Base-by-base conservation (phyloP, 2,888 invertebrate genomes). In the Ceraclea dissimilis region DNA sequence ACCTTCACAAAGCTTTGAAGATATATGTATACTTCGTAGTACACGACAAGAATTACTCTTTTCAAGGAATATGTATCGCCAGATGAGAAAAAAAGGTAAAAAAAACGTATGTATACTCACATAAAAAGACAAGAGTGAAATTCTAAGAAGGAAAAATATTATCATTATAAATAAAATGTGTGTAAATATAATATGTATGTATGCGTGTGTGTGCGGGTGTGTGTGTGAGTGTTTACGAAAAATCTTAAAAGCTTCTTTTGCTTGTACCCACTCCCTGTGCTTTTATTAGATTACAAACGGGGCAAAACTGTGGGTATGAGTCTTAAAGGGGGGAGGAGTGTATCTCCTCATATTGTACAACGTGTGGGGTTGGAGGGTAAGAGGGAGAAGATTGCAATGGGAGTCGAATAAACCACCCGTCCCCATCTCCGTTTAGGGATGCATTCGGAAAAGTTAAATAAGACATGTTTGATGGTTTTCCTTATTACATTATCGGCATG, bases 231-330 rank as follows among this genome's bases (percentile, higher is more conserved):
- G 44, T 58, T 54, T 58, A 48, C 54, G 51, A 54, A 58, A 58
- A 58, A 58, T 58, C 58, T 58, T 58, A 58, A 58, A 58, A 58
- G 58, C 58, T 54, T 58, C 52, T 58, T 52, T 50, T 39, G 39
- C 39, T 39, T 39, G 5, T 39, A 26, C 13, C 4, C 5, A 5
- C 39, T 13, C 13, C 39, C 5, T 46, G 19, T 34, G 58, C 58
- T 58, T 57, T 58, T 58, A 58, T 58, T 58, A 58, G 54, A 58
- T 54, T 54, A 58, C 57, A 52, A 50, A 52, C 44, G 49, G 49
- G 46, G 47, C 43, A 50, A 51, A 47, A 26, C 39, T 26, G 47
- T 46, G 39, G 51, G 39, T 13, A 13, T 39, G 39, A 16, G 39
- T 39, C n/a, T 39, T 39, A 16, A 43, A 43, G 52, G 50, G 39